phyloP scores from a whole-genome alignment of 2,113 vertebrate species.

The Nibea albiflora region DNA sequence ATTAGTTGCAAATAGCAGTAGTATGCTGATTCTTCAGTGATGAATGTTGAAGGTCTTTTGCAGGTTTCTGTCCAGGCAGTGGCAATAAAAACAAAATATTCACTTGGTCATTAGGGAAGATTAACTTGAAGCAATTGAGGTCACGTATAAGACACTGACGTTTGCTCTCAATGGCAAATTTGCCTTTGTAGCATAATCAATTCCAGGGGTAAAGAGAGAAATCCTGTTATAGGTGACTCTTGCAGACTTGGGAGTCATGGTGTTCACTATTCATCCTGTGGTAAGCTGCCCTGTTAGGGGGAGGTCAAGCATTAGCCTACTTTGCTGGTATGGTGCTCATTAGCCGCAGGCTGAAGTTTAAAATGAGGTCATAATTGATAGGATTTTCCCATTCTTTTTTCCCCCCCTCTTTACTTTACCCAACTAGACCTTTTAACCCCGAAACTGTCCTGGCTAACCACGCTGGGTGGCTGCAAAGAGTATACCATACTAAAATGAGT shows the following conservation, averaged over 20 bases:
- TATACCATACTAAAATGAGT: constrained; percentile 9
- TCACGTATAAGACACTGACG: background rate
- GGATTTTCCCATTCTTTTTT: constrained; percentile 48
- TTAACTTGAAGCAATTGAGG: background rate
- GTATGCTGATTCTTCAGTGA: constrained; percentile 1
- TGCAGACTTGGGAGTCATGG: constrained; percentile 19
- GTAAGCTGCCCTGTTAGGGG: constrained; percentile 31
- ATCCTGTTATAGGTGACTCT: constrained; percentile 32
- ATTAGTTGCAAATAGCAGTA: background rate
- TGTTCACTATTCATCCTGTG: constrained; percentile 43
- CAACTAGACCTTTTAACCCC: constrained; percentile 22
- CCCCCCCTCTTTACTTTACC: constrained; percentile 13
- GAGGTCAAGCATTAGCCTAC: constrained; percentile 80
- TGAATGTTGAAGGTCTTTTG: constrained; percentile 10
- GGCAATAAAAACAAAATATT: background rate
- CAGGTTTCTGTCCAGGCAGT: background rate
- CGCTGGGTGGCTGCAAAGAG: constrained; percentile 6
- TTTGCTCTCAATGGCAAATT: constrained; percentile 30
- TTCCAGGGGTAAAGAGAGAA: constrained; percentile 18
- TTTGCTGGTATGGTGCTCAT: constrained; percentile 66
- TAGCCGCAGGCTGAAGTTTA: constrained; percentile 66
- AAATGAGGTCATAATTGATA: constrained; percentile 78
- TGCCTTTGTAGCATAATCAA: constrained; percentile 39
- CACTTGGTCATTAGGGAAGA: background rate
- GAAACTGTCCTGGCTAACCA: constrained; percentile 33